A percentile compares a stretch with the other conserved stretches of the same genome.
These are phyloP conservation scores for Neopipo cinnamomea DNA, from an alignment of 2,113 vertebrate species.

Conservation along the genomic window DNA sequence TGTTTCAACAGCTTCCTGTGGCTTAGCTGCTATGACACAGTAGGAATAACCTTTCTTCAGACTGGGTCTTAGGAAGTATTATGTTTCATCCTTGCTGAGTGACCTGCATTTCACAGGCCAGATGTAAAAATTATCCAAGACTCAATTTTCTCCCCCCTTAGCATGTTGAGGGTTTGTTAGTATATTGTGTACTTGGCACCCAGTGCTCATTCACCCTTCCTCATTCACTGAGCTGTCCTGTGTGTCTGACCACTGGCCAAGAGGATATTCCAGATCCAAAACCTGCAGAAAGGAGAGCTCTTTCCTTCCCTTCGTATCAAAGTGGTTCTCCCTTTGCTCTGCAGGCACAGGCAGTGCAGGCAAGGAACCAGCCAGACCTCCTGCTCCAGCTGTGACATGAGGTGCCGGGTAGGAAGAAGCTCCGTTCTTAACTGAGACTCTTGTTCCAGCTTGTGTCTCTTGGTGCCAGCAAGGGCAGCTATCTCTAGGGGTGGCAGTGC, in stretches of 20 bases:
- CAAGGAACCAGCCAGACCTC: neutral
- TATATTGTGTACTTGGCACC: neutral
- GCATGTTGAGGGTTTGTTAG: neutral
- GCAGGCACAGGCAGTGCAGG: neutral
- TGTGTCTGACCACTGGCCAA: neutral
- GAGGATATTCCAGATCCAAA: neutral
- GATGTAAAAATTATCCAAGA: constrained; percentile 41
- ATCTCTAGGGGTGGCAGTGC: neutral
- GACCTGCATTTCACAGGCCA: constrained; percentile 46
- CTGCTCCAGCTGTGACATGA: neutral
- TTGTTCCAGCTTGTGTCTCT: neutral
- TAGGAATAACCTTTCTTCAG: constrained; percentile 57
- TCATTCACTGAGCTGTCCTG: neutral
- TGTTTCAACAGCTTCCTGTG: constrained; percentile 49
- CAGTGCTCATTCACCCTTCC: neutral
- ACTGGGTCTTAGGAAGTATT: constrained; percentile 55
- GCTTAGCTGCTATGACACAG: constrained; percentile 47
- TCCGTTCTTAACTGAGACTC: neutral
- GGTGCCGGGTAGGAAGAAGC: rapidly evolving
- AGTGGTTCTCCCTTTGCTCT: neutral
- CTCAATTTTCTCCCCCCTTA: neutral
- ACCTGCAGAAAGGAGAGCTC: neutral
- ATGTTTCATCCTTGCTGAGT: constrained; percentile 42
- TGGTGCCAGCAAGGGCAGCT: neutral
- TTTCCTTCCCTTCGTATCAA: neutral